Conservation (phyloP, 2,113 vertebrate genomes). For the Upupa epops region DNA sequence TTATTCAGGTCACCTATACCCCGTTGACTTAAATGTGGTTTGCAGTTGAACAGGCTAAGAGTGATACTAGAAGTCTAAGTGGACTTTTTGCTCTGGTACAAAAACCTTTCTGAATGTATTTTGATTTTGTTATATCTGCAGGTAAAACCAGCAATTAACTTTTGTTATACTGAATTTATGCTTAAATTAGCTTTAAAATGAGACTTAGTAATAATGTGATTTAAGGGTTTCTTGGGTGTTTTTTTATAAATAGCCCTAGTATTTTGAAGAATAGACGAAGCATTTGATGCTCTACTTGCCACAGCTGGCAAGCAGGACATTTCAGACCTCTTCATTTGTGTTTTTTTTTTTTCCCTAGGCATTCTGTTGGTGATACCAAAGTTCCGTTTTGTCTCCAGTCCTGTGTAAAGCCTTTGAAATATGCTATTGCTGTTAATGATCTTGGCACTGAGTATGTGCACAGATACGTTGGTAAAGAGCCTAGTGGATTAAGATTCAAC, state of each 20-base stretch:
- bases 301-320: neutral
- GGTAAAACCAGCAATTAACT: neutral
- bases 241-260: neutral
- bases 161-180: neutral
- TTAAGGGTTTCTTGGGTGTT: rapidly evolving
- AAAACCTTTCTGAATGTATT: neutral
- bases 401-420: constrained; percentile 96
- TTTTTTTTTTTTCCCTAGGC: constrained; percentile 72
- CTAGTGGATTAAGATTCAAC: constrained; percentile 96
- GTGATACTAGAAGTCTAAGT: neutral
- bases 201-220: neutral
- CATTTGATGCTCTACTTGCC: neutral
- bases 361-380: constrained; percentile 96
- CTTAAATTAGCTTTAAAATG: neutral
- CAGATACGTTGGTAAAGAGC: constrained; percentile 97
- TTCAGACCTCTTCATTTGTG: neutral
- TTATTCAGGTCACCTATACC: neutral
- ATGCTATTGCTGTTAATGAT: constrained; percentile 94
- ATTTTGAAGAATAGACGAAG: neutral
- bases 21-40: neutral
- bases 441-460: constrained; percentile 97
- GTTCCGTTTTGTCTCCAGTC: constrained; percentile 98
- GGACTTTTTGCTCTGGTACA: neutral
- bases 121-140: neutral
- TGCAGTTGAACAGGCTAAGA: neutral